phyloP scores from a whole-genome alignment of 1,140 invertebrate species.

The Caenorhabditis latens region DNA sequence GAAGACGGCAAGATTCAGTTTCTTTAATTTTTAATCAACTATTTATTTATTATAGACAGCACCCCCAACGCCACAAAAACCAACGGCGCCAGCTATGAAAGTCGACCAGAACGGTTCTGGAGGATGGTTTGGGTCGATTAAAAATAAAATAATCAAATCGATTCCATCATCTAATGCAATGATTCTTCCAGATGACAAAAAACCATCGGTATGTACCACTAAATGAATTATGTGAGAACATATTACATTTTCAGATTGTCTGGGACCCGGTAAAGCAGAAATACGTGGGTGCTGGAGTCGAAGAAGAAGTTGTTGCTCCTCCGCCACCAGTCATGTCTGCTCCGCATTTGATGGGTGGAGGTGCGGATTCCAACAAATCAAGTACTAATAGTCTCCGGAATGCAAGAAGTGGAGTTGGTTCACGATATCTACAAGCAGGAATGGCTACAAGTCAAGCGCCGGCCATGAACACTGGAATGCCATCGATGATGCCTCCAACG shows the following conservation, averaged over 20 bases:
- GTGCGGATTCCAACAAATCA: conserved; percentile 25
- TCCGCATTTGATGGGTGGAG: background rate
- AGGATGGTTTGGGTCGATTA: conserved; percentile 18
- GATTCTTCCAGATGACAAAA: conserved; percentile 33
- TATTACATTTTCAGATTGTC: conserved; percentile 5
- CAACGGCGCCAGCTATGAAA: background rate
- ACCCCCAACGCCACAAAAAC: background rate
- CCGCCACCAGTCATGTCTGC: conserved; percentile 21
- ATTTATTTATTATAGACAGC: background rate
- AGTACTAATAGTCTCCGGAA: conserved; percentile 23
- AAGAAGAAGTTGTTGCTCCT: conserved; percentile 7
- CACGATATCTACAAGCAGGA: background rate
- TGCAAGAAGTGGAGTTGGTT: conserved; percentile 10
- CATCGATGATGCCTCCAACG: conserved; percentile 38
- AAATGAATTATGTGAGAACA: background rate
- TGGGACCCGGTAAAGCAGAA: conserved; percentile 4
- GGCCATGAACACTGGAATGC: conserved; percentile 7
- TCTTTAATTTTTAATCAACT: background rate
- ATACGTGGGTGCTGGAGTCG: conserved; percentile 24
- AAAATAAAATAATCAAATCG: conserved; percentile 1
- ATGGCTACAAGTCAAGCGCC: conserved; percentile 41
- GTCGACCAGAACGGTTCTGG: background rate
- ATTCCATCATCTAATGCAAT: conserved; percentile 20
- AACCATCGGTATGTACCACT: background rate
- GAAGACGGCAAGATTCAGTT: conserved; percentile 5